phyloP scores from a whole-genome alignment of 1,140 invertebrate species.

The Ceratoteleas bidentatus region DNA sequence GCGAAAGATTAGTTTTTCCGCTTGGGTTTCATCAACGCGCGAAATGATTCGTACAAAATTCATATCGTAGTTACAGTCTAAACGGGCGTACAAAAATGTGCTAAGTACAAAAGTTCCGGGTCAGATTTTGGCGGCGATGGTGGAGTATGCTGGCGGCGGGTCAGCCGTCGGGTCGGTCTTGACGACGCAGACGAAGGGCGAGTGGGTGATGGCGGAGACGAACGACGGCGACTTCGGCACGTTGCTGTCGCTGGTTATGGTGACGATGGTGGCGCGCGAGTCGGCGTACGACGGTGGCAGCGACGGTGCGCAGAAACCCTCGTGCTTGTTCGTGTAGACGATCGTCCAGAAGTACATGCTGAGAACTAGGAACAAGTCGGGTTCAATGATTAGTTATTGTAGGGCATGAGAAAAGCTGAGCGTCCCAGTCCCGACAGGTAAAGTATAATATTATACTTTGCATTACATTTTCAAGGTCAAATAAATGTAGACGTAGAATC shows the following conservation, averaged over 20 bases:
- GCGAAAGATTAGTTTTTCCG: too few relatives aligned
- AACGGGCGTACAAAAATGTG: conserved; percentile 10
- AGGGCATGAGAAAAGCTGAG: too few relatives aligned
- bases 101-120: neutral
- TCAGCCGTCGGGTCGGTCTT: conserved; percentile 34
- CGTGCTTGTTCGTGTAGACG: too few relatives aligned
- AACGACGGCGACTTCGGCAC: conserved; percentile 76
- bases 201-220: conserved; percentile 63
- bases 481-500: too few relatives aligned
- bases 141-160: conserved; percentile 37
- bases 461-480: too few relatives aligned
- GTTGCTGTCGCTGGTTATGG: conserved; percentile 56
- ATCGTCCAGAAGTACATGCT: too few relatives aligned
- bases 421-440: too few relatives aligned
- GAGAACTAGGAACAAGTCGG: too few relatives aligned
- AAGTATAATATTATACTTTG: too few relatives aligned
- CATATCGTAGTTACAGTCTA: conserved; percentile 43
- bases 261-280: conserved; percentile 32
- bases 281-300: conserved; percentile 13
- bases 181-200: conserved; percentile 47
- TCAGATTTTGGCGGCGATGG: conserved; percentile 49
- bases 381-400: too few relatives aligned
- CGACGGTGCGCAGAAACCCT: conserved; percentile 50
- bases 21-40: too few relatives aligned
- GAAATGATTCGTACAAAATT: conserved; percentile 35